These are phyloP conservation scores for Falco cherrug DNA, from an alignment of 2,797 vertebrate species.

Conservation along the genomic window DNA sequence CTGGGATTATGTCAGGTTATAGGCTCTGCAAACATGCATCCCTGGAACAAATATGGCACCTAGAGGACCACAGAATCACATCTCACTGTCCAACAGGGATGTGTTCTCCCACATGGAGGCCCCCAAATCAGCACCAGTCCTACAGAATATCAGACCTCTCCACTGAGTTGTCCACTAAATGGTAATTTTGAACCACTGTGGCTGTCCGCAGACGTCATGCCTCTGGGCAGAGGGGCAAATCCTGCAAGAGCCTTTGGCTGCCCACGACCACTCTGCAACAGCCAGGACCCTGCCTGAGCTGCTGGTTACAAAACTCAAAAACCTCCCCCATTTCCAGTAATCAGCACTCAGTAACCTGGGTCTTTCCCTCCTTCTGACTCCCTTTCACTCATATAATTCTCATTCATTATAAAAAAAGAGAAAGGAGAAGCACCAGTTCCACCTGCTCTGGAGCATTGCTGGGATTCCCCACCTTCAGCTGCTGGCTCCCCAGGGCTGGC, in stretches of 20 bases:
- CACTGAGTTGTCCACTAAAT: rapidly evolving
- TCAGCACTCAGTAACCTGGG: neutral
- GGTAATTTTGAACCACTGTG: rapidly evolving
- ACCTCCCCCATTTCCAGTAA: rapidly evolving
- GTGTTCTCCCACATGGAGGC: neutral
- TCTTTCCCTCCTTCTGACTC: neutral
- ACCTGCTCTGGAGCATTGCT: rapidly evolving
- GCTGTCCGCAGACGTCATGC: neutral
- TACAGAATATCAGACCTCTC: neutral
- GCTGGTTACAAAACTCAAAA: neutral
- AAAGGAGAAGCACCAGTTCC: neutral
- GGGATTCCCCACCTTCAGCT: neutral
- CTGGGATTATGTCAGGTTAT: neutral
- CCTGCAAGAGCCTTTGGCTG: neutral
- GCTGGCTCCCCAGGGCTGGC: rapidly evolving
- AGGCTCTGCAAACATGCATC: neutral
- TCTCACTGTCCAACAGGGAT: neutral
- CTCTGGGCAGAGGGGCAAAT: neutral
- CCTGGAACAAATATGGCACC: neutral
- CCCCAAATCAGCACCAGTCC: neutral
- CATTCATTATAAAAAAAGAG: neutral
- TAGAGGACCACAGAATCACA: neutral
- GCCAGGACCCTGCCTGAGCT: neutral
- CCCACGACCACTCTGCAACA: neutral
- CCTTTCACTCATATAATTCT: neutral